Conservation (phyloP, 1,140 invertebrate genomes). For the Apis florea region DNA sequence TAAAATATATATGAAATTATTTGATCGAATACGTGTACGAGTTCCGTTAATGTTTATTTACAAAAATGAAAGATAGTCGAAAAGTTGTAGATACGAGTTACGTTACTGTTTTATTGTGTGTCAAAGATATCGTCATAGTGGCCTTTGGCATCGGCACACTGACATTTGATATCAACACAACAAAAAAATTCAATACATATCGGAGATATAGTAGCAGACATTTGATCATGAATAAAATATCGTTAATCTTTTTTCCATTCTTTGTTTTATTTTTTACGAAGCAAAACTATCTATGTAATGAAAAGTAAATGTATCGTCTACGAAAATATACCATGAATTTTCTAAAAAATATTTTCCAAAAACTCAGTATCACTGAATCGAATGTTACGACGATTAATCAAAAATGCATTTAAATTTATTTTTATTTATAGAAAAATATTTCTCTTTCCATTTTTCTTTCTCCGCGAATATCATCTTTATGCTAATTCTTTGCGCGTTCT, state of each 20-base stretch:
- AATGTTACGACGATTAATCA: too few relatives aligned
- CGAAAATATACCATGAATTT: too few relatives aligned
- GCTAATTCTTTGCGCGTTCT: not conserved
- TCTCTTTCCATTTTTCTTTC: not conserved
- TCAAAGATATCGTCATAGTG: conserved; percentile 45
- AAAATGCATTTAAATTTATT: not conserved
- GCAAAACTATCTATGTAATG: too few relatives aligned
- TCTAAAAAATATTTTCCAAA: too few relatives aligned
- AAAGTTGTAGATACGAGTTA: not conserved
- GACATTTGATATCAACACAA: conserved; percentile 35
- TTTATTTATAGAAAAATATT: not conserved
- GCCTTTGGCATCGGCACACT: conserved; percentile 42
- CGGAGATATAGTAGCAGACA: not conserved
- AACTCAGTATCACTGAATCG: too few relatives aligned
- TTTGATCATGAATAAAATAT: not conserved
- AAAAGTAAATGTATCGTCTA: too few relatives aligned
- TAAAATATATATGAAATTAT: not conserved
- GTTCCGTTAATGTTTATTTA: not conserved
- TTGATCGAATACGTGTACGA: too few relatives aligned
- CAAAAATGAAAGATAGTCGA: not conserved
- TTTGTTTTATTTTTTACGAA: not conserved
- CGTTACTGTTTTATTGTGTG: conserved; percentile 42
- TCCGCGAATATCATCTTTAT: not conserved
- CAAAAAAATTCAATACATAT: conserved; percentile 30
- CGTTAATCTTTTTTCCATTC: not conserved